Evolutionary conservation across 2,113 vertebrate species (phyloP).

Genomic region (Pseudonaja textilis): DNA sequence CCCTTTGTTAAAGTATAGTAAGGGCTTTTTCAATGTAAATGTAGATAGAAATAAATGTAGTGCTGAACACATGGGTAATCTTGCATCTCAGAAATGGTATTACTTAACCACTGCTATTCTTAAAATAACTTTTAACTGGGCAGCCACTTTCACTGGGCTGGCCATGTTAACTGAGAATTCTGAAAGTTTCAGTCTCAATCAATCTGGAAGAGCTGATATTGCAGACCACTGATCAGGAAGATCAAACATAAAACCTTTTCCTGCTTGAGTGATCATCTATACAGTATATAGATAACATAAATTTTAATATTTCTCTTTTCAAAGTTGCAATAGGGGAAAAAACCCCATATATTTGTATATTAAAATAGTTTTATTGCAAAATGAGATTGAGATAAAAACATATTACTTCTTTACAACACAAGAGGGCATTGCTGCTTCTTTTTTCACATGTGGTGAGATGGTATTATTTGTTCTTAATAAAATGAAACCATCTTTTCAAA

Average conservation of each 20-base stretch:
- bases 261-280: not conserved
- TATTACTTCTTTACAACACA: constrained; percentile 35
- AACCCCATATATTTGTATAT: accelerated
- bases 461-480: accelerated
- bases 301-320: not conserved
- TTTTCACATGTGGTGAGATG: accelerated
- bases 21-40: not conserved
- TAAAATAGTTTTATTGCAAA: not conserved
- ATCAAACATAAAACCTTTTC: not conserved
- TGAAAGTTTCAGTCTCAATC: not conserved
- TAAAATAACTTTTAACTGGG: not conserved
- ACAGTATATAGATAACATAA: not conserved
- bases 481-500: not conserved
- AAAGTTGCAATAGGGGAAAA: not conserved
- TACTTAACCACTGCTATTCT: not conserved
- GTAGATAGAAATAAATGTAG: not conserved
- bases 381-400: accelerated
- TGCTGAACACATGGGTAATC: not conserved
- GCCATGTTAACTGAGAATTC: not conserved
- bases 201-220: not conserved
- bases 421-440: constrained; percentile 59
- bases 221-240: not conserved
- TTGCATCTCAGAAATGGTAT: not conserved
- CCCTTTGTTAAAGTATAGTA: not conserved
- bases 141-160: not conserved